phyloP scores from a whole-genome alignment of 2,113 vertebrate species.

The Petrocephalus microphthalmus region DNA sequence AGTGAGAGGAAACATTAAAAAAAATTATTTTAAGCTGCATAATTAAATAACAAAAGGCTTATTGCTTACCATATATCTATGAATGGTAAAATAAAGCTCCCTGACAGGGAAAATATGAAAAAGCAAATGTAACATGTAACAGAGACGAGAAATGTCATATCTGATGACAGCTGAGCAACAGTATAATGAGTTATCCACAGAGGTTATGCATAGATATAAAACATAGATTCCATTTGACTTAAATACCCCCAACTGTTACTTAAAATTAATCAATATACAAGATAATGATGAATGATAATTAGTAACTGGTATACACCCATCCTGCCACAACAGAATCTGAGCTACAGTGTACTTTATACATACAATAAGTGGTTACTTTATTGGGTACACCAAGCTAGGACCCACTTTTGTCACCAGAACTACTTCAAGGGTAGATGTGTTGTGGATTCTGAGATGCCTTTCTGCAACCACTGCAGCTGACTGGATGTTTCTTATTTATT shows the following conservation, averaged over 20 bases:
- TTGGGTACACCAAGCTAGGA: background rate
- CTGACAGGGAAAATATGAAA: background rate
- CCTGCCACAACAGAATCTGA: background rate
- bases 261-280: background rate
- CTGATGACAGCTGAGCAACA: background rate
- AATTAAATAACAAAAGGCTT: no score
- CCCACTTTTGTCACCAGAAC: background rate
- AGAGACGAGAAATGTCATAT: background rate
- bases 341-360: background rate
- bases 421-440: background rate
- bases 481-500: background rate
- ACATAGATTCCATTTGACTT: background rate
- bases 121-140: background rate
- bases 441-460: background rate
- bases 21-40: no score
- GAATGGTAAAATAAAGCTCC: background rate
- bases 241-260: background rate
- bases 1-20: no score
- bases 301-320: background rate
- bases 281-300: background rate
- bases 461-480: background rate
- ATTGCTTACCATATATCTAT: background rate
- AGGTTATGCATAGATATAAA: background rate
- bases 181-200: background rate
- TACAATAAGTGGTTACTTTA: background rate